phyloP scores from a whole-genome alignment of 2,113 vertebrate species.

The Pipa parva region DNA sequence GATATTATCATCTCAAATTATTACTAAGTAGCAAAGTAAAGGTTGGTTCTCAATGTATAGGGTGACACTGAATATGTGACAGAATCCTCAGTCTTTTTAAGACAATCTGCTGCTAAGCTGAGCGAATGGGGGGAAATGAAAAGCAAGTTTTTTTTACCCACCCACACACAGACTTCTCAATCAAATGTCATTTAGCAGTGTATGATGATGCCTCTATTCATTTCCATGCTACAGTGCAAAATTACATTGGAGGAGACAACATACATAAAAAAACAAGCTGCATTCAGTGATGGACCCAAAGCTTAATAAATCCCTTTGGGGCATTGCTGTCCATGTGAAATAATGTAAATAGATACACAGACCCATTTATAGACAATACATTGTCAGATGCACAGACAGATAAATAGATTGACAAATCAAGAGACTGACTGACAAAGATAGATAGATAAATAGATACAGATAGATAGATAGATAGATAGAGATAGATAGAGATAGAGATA shows the following conservation, averaged over 20 bases:
- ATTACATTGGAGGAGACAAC: conserved; percentile 9
- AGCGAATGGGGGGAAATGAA: conserved; percentile 2
- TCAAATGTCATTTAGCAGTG: conserved; percentile 35
- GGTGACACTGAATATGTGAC: conserved; percentile 9
- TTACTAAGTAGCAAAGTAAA: neutral
- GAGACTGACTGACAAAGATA: no score
- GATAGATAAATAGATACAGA: no score
- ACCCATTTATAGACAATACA: no score
- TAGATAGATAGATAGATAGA: no score
- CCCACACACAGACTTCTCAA: conserved; percentile 39
- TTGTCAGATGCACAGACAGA: no score
- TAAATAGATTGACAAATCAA: no score
- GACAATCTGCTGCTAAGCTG: conserved; percentile 36
- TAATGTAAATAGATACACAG: neutral
- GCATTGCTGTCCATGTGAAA: no score
- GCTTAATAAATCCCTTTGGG: no score
- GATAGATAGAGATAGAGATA: no score
- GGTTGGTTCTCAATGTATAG: neutral
- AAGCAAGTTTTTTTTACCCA: conserved; percentile 28
- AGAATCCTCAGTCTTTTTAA: conserved; percentile 26
- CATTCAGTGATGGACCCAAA: neutral
- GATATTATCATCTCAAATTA: neutral
- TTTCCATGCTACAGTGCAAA: conserved; percentile 24
- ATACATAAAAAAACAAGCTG: conserved; percentile 7
- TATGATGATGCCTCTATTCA: conserved; percentile 24